Base-by-base conservation (phyloP, 2,113 vertebrate genomes). In the Eclectus roratus region DNA sequence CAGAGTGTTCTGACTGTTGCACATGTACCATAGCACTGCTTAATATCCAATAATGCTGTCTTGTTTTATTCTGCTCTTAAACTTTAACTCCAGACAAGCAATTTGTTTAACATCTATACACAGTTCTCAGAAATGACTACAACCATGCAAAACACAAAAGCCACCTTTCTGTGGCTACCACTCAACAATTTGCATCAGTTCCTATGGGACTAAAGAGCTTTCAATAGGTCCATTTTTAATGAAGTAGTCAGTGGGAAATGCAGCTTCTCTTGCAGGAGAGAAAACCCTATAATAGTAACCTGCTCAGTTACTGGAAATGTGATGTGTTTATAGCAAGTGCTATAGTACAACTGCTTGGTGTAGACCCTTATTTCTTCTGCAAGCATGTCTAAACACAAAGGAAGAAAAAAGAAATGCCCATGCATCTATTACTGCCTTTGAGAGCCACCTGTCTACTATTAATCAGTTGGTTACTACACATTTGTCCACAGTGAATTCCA, bases 71-170 rank as follows among this genome's bases (percentile, higher is more conserved):
- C 63, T 63, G 20, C 24, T 78, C 74, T 55, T 63, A 52, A 85
- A 93, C 46, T 92, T 94, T 35, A 52, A 73, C 89, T 80, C 13
- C 78, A 89, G 72, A 41, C 31, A 89, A 76, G 21, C 8, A 50
- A 88, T 71, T 89, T 87, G 37, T 91, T 91, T 92, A 85, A 71
- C 0, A 0, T 49, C 64, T 85, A 31, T 69, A 56, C 27, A 47
- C 23, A 86, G 47, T 23, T 93, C 69, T 86, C 80, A 93, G 83
- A 94, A 95, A 91, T 84, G 5, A 93, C 41, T 81, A 56, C 19
- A 73, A 78, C 44, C 64, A 55, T 81, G 70, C 65, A 93, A 96
- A 96, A 72, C 2, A 0, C 39, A 66, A 61, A 79, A 70, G 24
- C 14, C 85, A 91, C 50, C 74, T 70, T 79, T 58, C 35, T 58